These are phyloP conservation scores for Pammene aurita DNA, from an alignment of 2,888 invertebrate species.

Conservation along the genomic window DNA sequence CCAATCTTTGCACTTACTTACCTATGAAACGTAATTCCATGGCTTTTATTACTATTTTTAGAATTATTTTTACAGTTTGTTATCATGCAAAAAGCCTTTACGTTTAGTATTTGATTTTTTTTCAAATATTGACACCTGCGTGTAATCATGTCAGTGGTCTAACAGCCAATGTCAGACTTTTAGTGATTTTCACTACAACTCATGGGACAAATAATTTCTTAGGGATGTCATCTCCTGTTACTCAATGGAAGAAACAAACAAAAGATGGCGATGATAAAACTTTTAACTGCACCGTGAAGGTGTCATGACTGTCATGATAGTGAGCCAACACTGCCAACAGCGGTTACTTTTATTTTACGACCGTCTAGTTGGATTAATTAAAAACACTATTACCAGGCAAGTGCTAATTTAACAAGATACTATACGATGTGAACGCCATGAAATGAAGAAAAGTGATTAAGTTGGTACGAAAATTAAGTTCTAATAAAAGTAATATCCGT, in stretches of 20 bases:
- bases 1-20: too few relatives aligned
- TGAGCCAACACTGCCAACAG: conserved; percentile 4
- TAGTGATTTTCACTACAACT: too few relatives aligned
- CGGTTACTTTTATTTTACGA: conserved; percentile 23
- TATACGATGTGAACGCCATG: conserved; percentile 5
- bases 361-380: background rate
- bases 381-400: conserved; percentile 7
- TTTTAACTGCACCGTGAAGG: background rate
- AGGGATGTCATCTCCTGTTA: too few relatives aligned
- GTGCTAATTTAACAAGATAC: background rate
- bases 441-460: conserved; percentile 13
- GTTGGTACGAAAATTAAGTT: background rate
- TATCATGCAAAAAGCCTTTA: too few relatives aligned
- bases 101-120: too few relatives aligned
- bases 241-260: background rate
- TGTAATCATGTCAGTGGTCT: too few relatives aligned
- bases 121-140: too few relatives aligned
- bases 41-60: too few relatives aligned
- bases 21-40: too few relatives aligned
- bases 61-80: too few relatives aligned
- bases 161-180: too few relatives aligned
- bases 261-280: background rate
- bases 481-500: background rate
- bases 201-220: too few relatives aligned
- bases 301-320: conserved; percentile 11